Conservation (phyloP, 2,888 invertebrate genomes). For the Cosmia trapezina region DNA sequence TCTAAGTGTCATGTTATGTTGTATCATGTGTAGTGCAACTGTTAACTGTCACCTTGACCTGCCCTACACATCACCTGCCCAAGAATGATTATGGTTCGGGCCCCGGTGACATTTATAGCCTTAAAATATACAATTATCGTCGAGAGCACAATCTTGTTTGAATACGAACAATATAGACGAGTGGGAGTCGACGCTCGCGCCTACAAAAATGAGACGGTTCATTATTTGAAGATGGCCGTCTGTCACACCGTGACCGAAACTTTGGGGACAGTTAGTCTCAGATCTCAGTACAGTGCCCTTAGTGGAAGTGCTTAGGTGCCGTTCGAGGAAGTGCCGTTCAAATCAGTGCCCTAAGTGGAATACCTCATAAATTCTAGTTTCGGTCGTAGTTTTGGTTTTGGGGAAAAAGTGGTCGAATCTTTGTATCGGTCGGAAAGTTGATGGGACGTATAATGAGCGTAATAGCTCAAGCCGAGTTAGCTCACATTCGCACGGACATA, state of each 20-base stretch:
- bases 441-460: no score
- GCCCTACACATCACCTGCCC: neutral
- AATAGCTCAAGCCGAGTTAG: no score
- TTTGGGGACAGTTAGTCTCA: no score
- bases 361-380: no score
- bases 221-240: conserved; percentile 14
- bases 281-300: no score
- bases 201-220: conserved; percentile 34
- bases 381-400: no score
- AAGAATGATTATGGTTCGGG: neutral
- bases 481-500: no score
- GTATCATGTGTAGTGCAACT: neutral
- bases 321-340: no score
- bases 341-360: no score
- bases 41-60: neutral
- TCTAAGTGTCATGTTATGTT: neutral
- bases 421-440: no score
- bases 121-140: conserved; percentile 46
- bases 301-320: no score
- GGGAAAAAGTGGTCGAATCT: no score
- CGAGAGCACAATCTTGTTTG: conserved; percentile 29
- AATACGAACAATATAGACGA: conserved; percentile 30
- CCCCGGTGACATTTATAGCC: neutral
- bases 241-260: conserved; percentile 26
- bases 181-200: neutral